Evolutionary conservation across 2,888 invertebrate species (phyloP).

Genomic region (Ommatoiulus sabulosus): DNA sequence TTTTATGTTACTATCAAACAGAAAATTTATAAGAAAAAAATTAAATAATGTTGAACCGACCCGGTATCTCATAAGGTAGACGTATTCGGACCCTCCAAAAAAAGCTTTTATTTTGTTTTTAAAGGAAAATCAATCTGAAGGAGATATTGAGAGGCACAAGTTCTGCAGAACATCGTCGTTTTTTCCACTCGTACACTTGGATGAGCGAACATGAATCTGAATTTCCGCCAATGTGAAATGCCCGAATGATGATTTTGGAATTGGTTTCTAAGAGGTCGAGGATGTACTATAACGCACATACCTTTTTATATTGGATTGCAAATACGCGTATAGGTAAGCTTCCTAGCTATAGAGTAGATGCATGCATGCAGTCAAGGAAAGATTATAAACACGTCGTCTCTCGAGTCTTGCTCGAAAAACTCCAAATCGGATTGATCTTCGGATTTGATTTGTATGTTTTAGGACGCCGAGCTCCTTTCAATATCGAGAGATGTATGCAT

Average conservation of each 20-base stretch:
- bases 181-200: background rate
- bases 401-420: constrained; percentile 8
- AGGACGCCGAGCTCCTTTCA: background rate
- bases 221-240: background rate
- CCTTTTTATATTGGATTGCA: background rate
- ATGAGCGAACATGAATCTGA: background rate
- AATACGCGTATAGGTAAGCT: background rate
- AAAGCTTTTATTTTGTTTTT: no score
- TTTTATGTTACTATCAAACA: no score
- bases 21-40: no score
- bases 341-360: background rate
- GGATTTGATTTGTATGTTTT: constrained; percentile 44
- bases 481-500: background rate
- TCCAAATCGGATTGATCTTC: constrained; percentile 44
- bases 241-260: constrained; percentile 3
- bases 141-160: background rate
- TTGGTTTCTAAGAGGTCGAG: background rate
- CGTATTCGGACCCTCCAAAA: no score
- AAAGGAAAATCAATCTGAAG: background rate
- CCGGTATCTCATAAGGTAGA: no score
- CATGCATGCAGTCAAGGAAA: background rate
- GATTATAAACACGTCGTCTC: background rate
- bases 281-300: background rate
- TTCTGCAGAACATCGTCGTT: background rate
- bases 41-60: no score